Evolutionary conservation across 2,888 invertebrate species (phyloP), one percentile per base, ranked within the genome.

Genomic region (Epinotia ramella): DNA sequence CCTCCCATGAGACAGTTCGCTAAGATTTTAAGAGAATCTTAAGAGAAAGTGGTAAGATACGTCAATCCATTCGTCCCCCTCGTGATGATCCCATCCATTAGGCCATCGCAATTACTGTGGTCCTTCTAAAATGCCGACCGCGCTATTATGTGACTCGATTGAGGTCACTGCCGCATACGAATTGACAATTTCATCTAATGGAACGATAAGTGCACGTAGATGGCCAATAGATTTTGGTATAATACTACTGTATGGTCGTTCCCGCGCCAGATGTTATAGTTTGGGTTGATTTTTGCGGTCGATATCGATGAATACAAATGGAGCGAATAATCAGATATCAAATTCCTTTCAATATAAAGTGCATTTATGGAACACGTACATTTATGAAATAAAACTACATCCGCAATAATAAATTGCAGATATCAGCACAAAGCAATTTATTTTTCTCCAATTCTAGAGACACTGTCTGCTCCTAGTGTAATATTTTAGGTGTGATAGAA

Each of bases 151-250:
- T 78, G 77, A 65, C 80, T 78, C 78, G 78, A 82, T 71, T 73
- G 79, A 77, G 79, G 76, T 77, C 77, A 77, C 67, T 78, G 70
- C 79, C 79, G 84, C 83, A 84, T 84, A 84, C 84, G 83, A 87
- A 89, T 90, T 80, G 86, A 80, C 84, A 82, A 87, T 89, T 88
- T 82, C 77, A 73, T 79, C 78, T 86, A 90, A 88, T 89, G 85
- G 86, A 84, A 84, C 81, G 80, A 83, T 84, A 84, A 82, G 81
- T 81, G 80, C 80, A 78, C 74, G 78, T 77, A 79, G 77, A 79
- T 74, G 73, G 77, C 57, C 77, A 63, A 60, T 59, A 71, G 70
- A 76, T 63, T 73, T 62, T 70, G 72, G 73, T 79, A 67, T 59
- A 69, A 59, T 77, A 65, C 16, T 70, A 18, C 56, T 24, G 44